Conservation (phyloP, 1,140 invertebrate species). For the Macrocentrus cingulum region DNA sequence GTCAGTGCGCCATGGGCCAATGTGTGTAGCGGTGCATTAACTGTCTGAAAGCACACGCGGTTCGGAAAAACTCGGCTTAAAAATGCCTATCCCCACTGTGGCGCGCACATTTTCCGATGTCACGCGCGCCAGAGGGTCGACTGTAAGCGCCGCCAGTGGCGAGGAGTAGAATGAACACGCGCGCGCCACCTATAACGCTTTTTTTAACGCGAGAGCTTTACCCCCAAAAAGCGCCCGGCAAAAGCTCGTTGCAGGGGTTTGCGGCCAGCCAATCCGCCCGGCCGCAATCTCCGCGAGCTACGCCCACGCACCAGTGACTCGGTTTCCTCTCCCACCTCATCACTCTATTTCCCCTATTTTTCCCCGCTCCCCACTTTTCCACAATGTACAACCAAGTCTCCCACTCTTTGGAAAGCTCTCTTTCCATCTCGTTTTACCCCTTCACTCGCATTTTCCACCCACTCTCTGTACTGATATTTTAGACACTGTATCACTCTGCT, state of each 20-base stretch:
- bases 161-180: constrained; percentile 1
- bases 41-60: constrained; percentile 29
- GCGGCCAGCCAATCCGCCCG: constrained; percentile 50
- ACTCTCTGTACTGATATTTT: constrained; percentile 5
- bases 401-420: constrained; percentile 7
- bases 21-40: constrained; percentile 34
- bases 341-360: constrained; percentile 27
- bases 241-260: constrained; percentile 40
- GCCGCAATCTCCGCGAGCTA: constrained; percentile 48
- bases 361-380: constrained; percentile 3
- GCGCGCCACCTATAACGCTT: constrained; percentile 21
- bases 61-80: constrained; percentile 53
- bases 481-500: constrained; percentile 9
- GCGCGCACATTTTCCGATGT: constrained; percentile 24
- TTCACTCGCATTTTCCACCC: constrained; percentile 22
- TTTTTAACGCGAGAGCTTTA: constrained; percentile 42
- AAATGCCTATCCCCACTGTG: constrained; percentile 47
- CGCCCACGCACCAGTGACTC: constrained; percentile 53
- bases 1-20: constrained; percentile 10
- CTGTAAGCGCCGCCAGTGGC: background rate
- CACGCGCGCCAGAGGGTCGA: background rate
- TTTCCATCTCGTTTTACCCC: constrained; percentile 16
- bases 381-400: constrained; percentile 10
- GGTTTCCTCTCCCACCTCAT: constrained; percentile 38
- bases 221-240: constrained; percentile 23